Evolutionary conservation across 2,797 vertebrate species (phyloP), one percentile per base, ranked within the genome.

Genomic region (Poecilia velifera): DNA sequence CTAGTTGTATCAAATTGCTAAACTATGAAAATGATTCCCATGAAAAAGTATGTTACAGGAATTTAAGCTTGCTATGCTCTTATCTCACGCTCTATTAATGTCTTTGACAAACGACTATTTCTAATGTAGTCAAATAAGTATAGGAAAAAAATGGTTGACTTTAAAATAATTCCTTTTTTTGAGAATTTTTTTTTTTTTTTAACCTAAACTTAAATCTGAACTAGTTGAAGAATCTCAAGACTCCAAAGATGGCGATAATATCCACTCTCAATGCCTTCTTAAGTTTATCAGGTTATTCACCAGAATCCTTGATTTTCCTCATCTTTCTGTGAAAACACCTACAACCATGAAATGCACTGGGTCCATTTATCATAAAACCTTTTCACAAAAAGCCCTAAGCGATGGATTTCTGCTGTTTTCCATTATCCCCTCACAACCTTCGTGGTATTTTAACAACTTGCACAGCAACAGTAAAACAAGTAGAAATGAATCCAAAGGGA

Each of bases 371-470:
- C 25, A 41, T 6, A 70, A 70, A 70, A 43, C 66, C 22, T n/a
- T 25, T 43, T n/a, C 22, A 70, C 4, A 70, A 43, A 43, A 70
- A 25, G 22, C 66, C 22, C 25, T 25, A 25, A 70, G 66, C 25
- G 3, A 22, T n/a, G 3, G 4, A 43, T 43, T 70, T 70, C 66
- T 43, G 22, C 66, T 43, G 39, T 25, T 36, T 73, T 51, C 79
- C 46, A 71, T 81, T 68, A 87, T 77, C 77, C 72, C 76, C 66
- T 57, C 75, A 64, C 86, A 88, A 91, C 88, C 87, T 91, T 89
- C 87, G 41, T 89, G 83, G 73, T 86, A 86, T 89, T 89, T 89
- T 86, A 88, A 86, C 57, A 9, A 0, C 66, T 72, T 81, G 73
- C 74, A 88, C 82, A 86, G 82, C 74, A 46, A 70, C 51, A 86